These are phyloP conservation scores for Mamestra brassicae DNA, from an alignment of 2,888 invertebrate genomes.

Conservation along the genomic window DNA sequence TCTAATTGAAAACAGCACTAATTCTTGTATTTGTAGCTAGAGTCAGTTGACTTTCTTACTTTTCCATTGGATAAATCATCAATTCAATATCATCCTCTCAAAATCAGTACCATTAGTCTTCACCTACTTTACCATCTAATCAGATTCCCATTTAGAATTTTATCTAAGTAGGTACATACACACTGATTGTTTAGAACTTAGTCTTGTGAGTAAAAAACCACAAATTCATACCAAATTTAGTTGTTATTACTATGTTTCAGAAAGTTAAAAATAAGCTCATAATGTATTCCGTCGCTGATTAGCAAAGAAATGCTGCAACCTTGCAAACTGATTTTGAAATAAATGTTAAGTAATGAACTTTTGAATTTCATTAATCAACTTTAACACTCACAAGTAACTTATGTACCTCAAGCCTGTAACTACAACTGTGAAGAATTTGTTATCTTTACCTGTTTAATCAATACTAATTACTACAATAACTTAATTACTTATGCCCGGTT, in stretches of 20 bases:
- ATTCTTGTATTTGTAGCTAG: background rate
- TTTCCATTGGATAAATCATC: background rate
- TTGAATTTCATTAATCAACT: background rate
- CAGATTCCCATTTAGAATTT: background rate
- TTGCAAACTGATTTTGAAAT: slow-evolving; percentile 5
- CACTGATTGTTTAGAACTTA: too few species aligned
- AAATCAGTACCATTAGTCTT: background rate
- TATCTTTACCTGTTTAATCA: background rate
- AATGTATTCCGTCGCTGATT: background rate
- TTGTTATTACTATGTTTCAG: slow-evolving; percentile 2
- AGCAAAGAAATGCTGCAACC: background rate
- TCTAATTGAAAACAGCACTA: background rate
- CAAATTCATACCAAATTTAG: too few species aligned
- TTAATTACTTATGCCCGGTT: too few species aligned
- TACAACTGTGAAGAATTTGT: background rate
- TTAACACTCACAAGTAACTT: background rate
- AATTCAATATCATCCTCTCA: background rate
- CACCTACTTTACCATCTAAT: background rate
- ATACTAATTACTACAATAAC: too few species aligned
- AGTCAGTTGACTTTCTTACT: too few species aligned
- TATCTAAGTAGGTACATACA: background rate
- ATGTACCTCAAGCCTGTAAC: background rate
- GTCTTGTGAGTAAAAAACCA: too few species aligned
- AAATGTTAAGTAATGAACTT: background rate
- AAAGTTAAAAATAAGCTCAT: background rate